These are phyloP conservation scores for Tortrix viridana DNA, from an alignment of 2,888 invertebrate genomes.

Conservation along the genomic window DNA sequence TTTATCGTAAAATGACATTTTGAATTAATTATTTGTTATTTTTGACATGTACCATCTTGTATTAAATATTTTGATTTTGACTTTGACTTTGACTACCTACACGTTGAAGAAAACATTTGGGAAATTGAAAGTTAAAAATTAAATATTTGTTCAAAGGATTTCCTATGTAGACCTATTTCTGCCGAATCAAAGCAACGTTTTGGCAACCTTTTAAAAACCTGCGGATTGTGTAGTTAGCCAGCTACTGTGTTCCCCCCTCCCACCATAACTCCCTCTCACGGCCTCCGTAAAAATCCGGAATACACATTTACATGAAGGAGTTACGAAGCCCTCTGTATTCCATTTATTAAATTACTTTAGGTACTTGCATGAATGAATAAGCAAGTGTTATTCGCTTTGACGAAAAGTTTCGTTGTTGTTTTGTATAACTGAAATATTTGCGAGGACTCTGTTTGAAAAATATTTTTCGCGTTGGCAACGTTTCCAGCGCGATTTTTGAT, in stretches of 20 bases:
- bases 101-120: too few relatives aligned
- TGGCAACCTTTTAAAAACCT: conserved; percentile 1
- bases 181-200: conserved; percentile 12
- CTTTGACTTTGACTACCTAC: too few relatives aligned
- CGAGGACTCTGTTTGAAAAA: conserved; percentile 21
- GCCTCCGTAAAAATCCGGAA: conserved; percentile 19
- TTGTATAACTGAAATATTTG: conserved; percentile 31
- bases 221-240: background rate
- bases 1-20: too few relatives aligned
- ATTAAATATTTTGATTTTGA: too few relatives aligned
- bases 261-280: background rate
- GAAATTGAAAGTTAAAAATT: too few relatives aligned
- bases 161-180: background rate
- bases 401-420: conserved; percentile 40
- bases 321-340: conserved; percentile 49
- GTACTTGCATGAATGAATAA: conserved; percentile 56
- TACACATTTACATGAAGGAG: conserved; percentile 44
- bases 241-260: background rate
- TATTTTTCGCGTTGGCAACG: conserved; percentile 11
- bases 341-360: conserved; percentile 68
- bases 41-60: too few relatives aligned
- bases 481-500: too few relatives aligned
- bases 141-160: too few relatives aligned
- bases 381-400: conserved; percentile 47
- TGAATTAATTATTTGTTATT: too few relatives aligned